A percentile compares a stretch with the other conserved stretches of the same genome.
These are phyloP conservation scores for Ardeotis arabs DNA, from an alignment of 2,113 vertebrate species.

Conservation along the genomic window DNA sequence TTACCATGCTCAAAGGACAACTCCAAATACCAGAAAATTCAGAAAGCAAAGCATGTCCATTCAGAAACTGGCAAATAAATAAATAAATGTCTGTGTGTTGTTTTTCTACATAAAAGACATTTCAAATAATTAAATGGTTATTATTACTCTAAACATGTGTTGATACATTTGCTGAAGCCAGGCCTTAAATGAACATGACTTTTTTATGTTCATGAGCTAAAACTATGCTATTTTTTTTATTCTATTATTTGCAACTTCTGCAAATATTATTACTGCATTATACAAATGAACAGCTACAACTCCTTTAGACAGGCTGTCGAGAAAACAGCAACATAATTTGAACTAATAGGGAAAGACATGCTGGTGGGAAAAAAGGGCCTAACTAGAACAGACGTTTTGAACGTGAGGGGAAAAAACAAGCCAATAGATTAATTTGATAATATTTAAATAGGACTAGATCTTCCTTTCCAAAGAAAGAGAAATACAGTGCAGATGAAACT, in stretches of 20 bases:
- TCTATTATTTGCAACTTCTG: background rate
- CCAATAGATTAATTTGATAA: background rate
- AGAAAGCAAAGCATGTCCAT: background rate
- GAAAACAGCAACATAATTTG: slow-evolving; percentile 24
- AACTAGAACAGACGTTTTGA: background rate
- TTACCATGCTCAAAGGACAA: background rate
- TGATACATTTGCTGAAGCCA: background rate
- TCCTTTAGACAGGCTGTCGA: background rate
- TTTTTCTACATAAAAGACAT: background rate
- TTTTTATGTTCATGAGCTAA: slow-evolving; percentile 25
- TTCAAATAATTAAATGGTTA: background rate
- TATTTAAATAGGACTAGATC: background rate
- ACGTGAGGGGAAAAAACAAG: background rate
- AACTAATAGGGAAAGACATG: background rate
- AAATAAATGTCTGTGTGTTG: background rate
- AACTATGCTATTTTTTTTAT: background rate
- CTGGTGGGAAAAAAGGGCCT: background rate
- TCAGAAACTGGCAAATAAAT: background rate
- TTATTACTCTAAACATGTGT: slow-evolving; percentile 1
- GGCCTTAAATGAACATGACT: background rate
- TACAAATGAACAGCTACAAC: background rate
- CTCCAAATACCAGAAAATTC: background rate
- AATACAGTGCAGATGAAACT: background rate
- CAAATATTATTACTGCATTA: slow-evolving; percentile 10
- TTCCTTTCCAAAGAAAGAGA: background rate